phyloP scores from a whole-genome alignment of 2,888 invertebrate species.

The Leptopilina syphax region DNA sequence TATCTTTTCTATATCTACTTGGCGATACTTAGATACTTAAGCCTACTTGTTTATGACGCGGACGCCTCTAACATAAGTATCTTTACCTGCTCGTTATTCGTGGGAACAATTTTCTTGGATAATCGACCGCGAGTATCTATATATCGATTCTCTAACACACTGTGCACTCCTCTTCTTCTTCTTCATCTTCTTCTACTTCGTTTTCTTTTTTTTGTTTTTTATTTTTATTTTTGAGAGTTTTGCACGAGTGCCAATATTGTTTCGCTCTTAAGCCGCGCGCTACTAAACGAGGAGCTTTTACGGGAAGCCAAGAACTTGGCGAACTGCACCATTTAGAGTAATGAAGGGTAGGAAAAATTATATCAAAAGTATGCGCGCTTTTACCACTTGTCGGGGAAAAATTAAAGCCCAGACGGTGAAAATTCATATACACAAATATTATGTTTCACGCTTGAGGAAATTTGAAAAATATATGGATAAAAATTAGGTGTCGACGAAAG shows the following conservation, averaged over 20 bases:
- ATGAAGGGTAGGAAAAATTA: constrained; percentile 46
- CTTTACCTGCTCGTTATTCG: constrained; percentile 55
- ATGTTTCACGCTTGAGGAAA: constrained; percentile 23
- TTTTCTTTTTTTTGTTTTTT: too few species aligned
- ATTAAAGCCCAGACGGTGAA: not conserved
- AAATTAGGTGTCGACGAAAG: constrained; percentile 18
- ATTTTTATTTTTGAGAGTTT: not conserved
- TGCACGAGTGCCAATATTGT: constrained; percentile 49
- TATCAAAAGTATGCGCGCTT: constrained; percentile 36
- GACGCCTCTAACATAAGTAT: constrained; percentile 47
- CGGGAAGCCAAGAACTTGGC: constrained; percentile 45
- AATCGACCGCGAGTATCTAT: constrained; percentile 57
- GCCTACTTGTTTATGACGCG: constrained; percentile 39
- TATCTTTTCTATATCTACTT: constrained; percentile 20
- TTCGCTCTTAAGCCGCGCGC: constrained; percentile 39
- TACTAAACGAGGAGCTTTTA: constrained; percentile 50
- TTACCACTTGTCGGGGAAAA: not conserved
- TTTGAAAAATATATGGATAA: not conserved
- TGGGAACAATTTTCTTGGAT: constrained; percentile 63
- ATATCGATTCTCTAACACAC: constrained; percentile 54
- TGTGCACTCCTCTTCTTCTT: too few species aligned
- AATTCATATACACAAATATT: not conserved
- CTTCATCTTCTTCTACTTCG: too few species aligned
- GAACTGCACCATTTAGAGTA: constrained; percentile 47
- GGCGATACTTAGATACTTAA: constrained; percentile 42